Percentiles rank a stretch among this genome's conserved stretches.
Conservation (phyloP, 2,888 invertebrate species). For the Phyto melanocephala region DNA sequence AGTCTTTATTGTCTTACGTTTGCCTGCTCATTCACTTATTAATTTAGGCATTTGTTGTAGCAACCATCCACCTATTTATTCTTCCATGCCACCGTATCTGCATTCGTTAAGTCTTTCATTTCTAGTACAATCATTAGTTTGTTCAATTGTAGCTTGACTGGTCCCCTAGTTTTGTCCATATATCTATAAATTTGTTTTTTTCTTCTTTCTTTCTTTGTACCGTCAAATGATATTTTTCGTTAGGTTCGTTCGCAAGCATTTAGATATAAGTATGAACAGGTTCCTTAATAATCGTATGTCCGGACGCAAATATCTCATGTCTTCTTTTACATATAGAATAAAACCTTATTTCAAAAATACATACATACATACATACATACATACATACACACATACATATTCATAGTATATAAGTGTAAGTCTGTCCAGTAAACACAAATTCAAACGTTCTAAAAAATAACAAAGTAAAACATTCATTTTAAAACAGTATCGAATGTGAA, state of each 20-base stretch:
- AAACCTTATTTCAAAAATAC: too few species aligned
- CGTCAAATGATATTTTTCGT: constrained; percentile 13
- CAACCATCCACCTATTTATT: background rate
- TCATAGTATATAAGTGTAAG: too few species aligned
- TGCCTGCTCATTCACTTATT: constrained; percentile 12
- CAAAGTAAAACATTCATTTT: too few species aligned
- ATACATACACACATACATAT: background rate
- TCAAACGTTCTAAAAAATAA: too few species aligned
- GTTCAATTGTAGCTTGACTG: background rate
- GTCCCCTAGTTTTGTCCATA: background rate
- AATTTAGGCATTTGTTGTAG: background rate
- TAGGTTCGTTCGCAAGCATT: background rate
- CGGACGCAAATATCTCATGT: background rate
- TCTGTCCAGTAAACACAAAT: too few species aligned
- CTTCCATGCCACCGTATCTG: background rate
- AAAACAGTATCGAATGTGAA: too few species aligned
- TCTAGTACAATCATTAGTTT: background rate
- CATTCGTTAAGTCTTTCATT: background rate
- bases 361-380: background rate
- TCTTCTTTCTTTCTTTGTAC: background rate
- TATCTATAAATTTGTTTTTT: background rate
- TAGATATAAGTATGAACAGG: too few species aligned
- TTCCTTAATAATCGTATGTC: background rate
- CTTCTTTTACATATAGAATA: too few species aligned
- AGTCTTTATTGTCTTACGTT: constrained; percentile 14